phyloP scores from a whole-genome alignment of 2,888 invertebrate genomes.

The Acrobasis consociella region DNA sequence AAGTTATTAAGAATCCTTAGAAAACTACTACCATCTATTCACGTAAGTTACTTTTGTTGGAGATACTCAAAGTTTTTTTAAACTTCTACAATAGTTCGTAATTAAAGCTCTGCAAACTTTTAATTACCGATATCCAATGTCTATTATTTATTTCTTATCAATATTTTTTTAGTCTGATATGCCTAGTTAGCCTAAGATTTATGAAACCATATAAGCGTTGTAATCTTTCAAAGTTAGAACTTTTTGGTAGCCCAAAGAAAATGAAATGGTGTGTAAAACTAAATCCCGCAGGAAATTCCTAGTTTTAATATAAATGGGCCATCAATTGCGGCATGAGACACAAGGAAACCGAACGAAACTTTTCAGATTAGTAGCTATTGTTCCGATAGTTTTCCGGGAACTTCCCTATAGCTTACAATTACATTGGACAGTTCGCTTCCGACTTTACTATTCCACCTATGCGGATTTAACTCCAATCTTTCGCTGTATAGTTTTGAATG shows the following conservation, averaged over 20 bases:
- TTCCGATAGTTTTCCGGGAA: conserved; percentile 19
- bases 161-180: no score
- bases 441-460: background rate
- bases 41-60: conserved; percentile 39
- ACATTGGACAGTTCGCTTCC: background rate
- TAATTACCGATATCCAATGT: background rate
- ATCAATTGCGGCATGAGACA: background rate
- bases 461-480: background rate
- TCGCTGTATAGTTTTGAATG: background rate
- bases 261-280: no score
- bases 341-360: background rate
- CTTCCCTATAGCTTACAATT: background rate
- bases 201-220: no score
- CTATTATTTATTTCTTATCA: no score
- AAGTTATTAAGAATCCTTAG: background rate
- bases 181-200: no score
- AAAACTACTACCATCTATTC: conserved; percentile 29
- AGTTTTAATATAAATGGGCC: background rate
- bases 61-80: conserved; percentile 9
- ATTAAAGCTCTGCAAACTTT: conserved; percentile 33
- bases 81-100: conserved; percentile 35
- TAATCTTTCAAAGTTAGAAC: no score
- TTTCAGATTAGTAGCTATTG: background rate
- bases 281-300: no score
- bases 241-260: no score